Evolutionary conservation across 2,113 vertebrate genomes (phyloP), one percentile per base, ranked within the genome.

Genomic region (Stegastes partitus): DNA sequence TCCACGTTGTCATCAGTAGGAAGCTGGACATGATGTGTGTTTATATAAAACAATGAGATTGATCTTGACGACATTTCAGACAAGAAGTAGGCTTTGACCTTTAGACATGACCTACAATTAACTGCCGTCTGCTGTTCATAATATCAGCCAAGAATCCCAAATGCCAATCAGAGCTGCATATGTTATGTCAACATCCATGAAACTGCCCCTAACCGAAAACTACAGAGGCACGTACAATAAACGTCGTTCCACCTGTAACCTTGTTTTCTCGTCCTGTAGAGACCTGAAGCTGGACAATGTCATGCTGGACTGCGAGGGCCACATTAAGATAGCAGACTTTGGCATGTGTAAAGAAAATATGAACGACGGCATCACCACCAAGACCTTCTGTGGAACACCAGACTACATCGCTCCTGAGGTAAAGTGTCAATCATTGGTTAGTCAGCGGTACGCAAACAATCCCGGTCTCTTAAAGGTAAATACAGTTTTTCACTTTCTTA

Each of bases 371-470:
- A 85, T 97, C 82, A 97, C 97, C 0, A 99, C 98, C 67, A 96
- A 98, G 90, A 99, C 98, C 73, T 99, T 99, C 95, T 99, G 98
- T 42, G 98, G 98, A 64, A 99, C 98, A 61, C 98, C 98, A 0
- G 98, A 99, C 93, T 99, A 99, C 92, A 99, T 99, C 2, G 98
- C 98, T 50, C 98, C 98, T 0, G 98, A 99, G 97, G 98, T 99
- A 91, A 85, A 74, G 42, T 65, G 31, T 34, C 31, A 34, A 34
- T 10, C 31, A 34, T 1, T 7, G 31, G 31, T 34, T 42, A 42
- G 15, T 42, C 39, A 14, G 14, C 15, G 8, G 1, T 15, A 4
- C 14, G 15, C 39, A 42, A 42, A 42, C 11, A 42, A 11, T 42
- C 39, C 12, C 39, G 4, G 11, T 42, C 15, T 4, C 12, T 15